Conservation (phyloP, 2,113 vertebrate genomes). For the Heteronetta atricapilla region DNA sequence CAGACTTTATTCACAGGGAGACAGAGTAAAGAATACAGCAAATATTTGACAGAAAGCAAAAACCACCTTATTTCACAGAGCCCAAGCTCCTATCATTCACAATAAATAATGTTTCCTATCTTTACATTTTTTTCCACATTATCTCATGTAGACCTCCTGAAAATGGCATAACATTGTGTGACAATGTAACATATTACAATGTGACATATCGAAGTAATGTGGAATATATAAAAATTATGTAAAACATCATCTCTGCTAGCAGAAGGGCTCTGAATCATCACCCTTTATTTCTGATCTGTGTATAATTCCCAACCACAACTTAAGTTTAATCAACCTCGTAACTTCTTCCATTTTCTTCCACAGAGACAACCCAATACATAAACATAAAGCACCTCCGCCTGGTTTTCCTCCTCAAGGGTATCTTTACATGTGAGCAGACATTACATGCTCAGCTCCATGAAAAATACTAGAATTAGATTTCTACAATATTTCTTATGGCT, state of each 20-base stretch:
- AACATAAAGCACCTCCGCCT: constrained; percentile 70
- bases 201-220: neutral
- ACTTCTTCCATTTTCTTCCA: constrained; percentile 56
- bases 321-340: constrained; percentile 67
- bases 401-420: constrained; percentile 54
- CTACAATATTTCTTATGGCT: constrained; percentile 45
- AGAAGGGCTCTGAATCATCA: constrained; percentile 30
- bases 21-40: neutral
- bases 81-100: neutral
- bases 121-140: neutral
- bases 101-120: neutral
- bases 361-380: constrained; percentile 57
- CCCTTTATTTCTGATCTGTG: constrained; percentile 39
- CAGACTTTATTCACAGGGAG: neutral
- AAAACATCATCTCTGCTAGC: neutral
- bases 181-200: neutral
- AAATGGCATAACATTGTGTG: neutral
- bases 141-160: neutral
- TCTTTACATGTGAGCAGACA: constrained; percentile 59
- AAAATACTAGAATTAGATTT: constrained; percentile 68
- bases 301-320: constrained; percentile 60
- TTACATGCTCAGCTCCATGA: constrained; percentile 56
- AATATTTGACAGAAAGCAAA: neutral
- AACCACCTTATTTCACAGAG: neutral
- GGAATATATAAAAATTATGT: constrained; percentile 29